Evolutionary conservation across 1,140 invertebrate genomes (phyloP).

Genomic region (Lasioglossum baleicum): DNA sequence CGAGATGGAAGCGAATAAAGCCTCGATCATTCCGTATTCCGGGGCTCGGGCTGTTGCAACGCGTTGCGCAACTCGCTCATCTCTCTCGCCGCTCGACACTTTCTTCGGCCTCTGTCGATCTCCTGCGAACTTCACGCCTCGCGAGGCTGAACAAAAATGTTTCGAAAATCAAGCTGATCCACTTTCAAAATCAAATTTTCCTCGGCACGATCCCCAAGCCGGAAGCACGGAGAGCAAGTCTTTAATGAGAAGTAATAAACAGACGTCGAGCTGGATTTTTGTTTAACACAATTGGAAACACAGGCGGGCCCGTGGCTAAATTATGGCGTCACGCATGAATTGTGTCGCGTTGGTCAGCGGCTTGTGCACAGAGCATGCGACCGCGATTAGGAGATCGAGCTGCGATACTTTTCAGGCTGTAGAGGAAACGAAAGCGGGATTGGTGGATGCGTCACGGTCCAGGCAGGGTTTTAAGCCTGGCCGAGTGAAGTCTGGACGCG

Average conservation of each 20-base stretch:
- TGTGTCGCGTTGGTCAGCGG: not conserved
- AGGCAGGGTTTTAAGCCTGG: constrained; percentile 26
- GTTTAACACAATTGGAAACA: constrained; percentile 37
- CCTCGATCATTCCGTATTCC: not conserved
- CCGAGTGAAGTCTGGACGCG: constrained; percentile 24
- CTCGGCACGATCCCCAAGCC: too few relatives aligned
- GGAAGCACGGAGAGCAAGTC: too few relatives aligned
- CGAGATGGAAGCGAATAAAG: not conserved
- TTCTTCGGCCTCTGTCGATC: too few relatives aligned
- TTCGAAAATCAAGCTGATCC: too few relatives aligned
- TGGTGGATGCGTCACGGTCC: constrained; percentile 30
- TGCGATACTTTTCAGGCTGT: constrained; percentile 54
- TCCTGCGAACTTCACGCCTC: too few relatives aligned
- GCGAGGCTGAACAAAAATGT: too few relatives aligned
- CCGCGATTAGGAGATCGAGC: constrained; percentile 33
- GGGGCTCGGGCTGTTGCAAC: too few relatives aligned
- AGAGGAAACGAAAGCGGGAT: constrained; percentile 56
- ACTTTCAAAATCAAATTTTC: too few relatives aligned
- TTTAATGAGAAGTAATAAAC: constrained; percentile 45
- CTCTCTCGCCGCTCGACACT: too few relatives aligned
- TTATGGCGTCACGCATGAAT: constrained; percentile 43
- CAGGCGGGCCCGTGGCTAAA: constrained; percentile 2
- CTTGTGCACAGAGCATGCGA: not conserved
- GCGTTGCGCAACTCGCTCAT: too few relatives aligned
- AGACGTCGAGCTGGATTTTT: constrained; percentile 24